A percentile compares a stretch with the other conserved stretches of the same genome.
These are phyloP conservation scores for Caenorhabditis auriculariae DNA, from an alignment of 2,888 invertebrate species.

Conservation along the genomic window DNA sequence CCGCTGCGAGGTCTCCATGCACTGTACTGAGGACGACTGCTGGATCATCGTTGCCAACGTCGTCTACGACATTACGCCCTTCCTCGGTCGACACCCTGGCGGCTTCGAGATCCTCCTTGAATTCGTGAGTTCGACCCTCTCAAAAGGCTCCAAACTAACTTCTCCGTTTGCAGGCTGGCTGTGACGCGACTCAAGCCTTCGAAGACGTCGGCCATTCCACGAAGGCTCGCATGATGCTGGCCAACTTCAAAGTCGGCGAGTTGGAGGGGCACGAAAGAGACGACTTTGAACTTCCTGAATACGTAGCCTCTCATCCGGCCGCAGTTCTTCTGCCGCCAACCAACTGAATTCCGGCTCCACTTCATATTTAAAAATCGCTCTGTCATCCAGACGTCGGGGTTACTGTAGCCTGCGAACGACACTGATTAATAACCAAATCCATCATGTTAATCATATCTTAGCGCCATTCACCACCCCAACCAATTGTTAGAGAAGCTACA, in stretches of 20 bases:
- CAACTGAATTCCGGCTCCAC: neutral
- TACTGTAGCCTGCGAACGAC: too few relatives aligned
- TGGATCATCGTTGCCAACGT: constrained; percentile 46
- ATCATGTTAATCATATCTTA: too few relatives aligned
- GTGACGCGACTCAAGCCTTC: constrained; percentile 54
- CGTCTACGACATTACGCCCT: constrained; percentile 46
- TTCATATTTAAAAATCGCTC: neutral
- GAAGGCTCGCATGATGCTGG: constrained; percentile 39
- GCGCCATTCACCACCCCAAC: too few relatives aligned
- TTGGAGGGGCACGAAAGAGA: constrained; percentile 30
- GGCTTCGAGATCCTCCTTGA: constrained; percentile 47
- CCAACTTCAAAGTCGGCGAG: constrained; percentile 33
- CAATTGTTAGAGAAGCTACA: too few relatives aligned
- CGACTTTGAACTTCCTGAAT: constrained; percentile 14
- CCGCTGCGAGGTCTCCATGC: constrained; percentile 38
- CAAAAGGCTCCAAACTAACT: neutral
- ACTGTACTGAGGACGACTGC: constrained; percentile 38
- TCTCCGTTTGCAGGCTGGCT: constrained; percentile 53
- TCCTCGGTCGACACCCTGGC: constrained; percentile 44
- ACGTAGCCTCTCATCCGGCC: too few relatives aligned
- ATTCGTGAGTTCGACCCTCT: constrained; percentile 36
- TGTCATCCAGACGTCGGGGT: too few relatives aligned
- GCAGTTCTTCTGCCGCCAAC: constrained; percentile 23
- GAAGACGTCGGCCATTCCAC: constrained; percentile 53
- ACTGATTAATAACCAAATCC: too few relatives aligned